A percentile compares a stretch with the other conserved stretches of the same genome.
phyloP scores from a whole-genome alignment of 2,113 vertebrate species.

The Urocolius indicus region DNA sequence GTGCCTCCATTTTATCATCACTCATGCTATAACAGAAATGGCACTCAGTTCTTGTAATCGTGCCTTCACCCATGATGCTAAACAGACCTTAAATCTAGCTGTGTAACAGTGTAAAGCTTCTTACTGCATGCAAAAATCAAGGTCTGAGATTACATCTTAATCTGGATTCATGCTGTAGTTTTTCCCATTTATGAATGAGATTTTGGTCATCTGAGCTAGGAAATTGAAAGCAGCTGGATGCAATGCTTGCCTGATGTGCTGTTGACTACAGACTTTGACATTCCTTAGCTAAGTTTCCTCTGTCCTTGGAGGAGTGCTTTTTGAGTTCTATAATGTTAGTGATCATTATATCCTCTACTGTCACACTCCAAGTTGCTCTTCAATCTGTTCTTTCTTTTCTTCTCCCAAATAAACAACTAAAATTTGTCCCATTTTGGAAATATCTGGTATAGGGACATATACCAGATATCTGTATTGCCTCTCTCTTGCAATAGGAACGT shows the following conservation, averaged over 20 bases:
- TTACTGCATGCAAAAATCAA: not conserved
- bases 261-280: not conserved
- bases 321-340: not conserved
- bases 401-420: not conserved
- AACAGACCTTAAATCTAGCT: not conserved
- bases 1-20: not conserved
- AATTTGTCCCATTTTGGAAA: not conserved
- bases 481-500: not conserved
- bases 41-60: not conserved
- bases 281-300: not conserved
- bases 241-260: not conserved
- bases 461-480: not conserved
- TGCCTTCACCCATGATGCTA: not conserved
- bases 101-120: not conserved
- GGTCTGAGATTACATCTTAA: not conserved
- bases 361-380: not conserved
- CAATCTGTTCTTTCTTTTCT: not conserved
- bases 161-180: not conserved
- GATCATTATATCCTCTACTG: not conserved
- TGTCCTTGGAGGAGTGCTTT: not conserved
- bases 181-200: not conserved
- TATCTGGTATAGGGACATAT: not conserved
- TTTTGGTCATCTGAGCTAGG: not conserved
- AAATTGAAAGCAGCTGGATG: constrained; percentile 5
- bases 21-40: not conserved